These are phyloP conservation scores for Hirundichthys speculiger DNA, from an alignment of 2,113 vertebrate genomes.

Conservation along the genomic window DNA sequence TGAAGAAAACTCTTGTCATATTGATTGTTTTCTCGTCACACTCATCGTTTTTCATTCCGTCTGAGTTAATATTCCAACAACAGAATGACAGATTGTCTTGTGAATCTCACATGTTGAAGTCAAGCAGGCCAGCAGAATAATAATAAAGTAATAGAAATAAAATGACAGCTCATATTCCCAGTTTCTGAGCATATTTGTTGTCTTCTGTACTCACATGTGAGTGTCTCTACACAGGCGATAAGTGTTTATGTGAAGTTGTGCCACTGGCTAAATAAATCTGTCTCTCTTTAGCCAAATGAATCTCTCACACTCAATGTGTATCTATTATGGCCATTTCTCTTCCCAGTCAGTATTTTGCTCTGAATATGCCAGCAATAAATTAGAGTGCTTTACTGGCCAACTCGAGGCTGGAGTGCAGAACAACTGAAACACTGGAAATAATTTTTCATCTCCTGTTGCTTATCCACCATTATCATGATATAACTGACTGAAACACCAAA, in stretches of 20 bases:
- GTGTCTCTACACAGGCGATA: conserved; percentile 51
- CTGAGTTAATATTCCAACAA: conserved; percentile 43
- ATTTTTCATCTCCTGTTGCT: not conserved
- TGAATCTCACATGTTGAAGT: conserved; percentile 44
- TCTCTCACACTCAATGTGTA: conserved; percentile 42
- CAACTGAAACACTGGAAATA: not conserved
- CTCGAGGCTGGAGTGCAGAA: conserved; percentile 1
- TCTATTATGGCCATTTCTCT: conserved; percentile 45
- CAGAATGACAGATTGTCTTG: conserved; percentile 46
- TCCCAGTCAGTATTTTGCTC: conserved; percentile 29
- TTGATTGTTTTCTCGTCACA: conserved; percentile 49
- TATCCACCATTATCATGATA: not conserved
- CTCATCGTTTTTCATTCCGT: conserved; percentile 50
- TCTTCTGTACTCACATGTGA: conserved; percentile 32
- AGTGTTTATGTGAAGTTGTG: conserved; percentile 51
- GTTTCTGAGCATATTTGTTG: conserved; percentile 16
- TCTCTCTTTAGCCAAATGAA: conserved; percentile 58
- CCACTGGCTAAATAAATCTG: conserved; percentile 32
- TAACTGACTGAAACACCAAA: not conserved
- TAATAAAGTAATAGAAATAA: conserved; percentile 15
- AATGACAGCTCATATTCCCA: conserved; percentile 41
- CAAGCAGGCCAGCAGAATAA: conserved; percentile 36
- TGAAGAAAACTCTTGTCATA: conserved; percentile 20
- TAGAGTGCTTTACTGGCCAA: conserved; percentile 14
- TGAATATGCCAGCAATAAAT: conserved; percentile 28